Conservation (phyloP, 2,797 vertebrate species). For the Ataeniobius toweri region DNA sequence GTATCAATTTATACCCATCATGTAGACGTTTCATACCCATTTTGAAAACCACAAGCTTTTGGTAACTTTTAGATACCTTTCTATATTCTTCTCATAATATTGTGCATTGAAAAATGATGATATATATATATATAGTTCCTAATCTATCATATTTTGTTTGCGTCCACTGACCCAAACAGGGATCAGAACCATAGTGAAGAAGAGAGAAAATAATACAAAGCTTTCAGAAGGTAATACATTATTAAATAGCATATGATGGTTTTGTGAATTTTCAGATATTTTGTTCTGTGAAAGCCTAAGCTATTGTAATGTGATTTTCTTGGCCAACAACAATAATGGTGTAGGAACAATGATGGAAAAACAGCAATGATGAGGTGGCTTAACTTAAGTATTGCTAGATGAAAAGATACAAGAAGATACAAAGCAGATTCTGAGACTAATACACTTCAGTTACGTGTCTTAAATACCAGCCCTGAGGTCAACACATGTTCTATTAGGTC, state of each 20-base stretch:
- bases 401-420: background rate
- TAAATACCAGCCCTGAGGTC: conserved; percentile 48
- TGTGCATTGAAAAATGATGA: too few species aligned
- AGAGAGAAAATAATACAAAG: background rate
- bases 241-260: background rate
- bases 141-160: background rate
- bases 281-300: too few species aligned
- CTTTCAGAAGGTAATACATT: background rate
- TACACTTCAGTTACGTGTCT: conserved; percentile 31
- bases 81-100: too few species aligned
- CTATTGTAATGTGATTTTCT: too few species aligned
- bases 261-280: too few species aligned
- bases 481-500: conserved; percentile 54
- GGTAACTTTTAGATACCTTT: too few species aligned
- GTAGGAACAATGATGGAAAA: background rate
- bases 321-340: background rate
- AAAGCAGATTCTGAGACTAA: background rate
- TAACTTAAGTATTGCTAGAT: background rate
- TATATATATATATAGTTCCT: background rate
- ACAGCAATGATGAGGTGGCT: background rate
- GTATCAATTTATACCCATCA: too few species aligned
- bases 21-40: too few species aligned
- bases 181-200: background rate
- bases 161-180: background rate
- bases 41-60: too few species aligned